These are phyloP conservation scores for Asarcornis scutulata DNA, from an alignment of 2,113 vertebrate genomes.

Conservation along the genomic window DNA sequence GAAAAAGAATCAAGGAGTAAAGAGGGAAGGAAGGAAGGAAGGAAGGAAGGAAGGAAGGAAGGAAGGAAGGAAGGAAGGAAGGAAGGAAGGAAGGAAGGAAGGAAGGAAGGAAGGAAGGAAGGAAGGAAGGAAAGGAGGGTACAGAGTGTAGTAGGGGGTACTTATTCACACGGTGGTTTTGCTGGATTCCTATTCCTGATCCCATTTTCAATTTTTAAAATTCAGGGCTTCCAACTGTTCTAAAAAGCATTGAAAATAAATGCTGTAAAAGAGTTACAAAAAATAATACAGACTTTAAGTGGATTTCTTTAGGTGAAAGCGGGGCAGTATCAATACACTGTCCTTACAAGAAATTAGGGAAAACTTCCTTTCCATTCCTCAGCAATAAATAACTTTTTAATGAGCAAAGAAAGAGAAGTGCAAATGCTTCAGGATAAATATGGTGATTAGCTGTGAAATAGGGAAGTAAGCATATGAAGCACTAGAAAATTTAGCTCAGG, in stretches of 20 bases:
- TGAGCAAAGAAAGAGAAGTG: background rate
- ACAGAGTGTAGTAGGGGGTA: background rate
- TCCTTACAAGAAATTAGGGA: background rate
- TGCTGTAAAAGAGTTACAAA: background rate
- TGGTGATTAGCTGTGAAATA: background rate
- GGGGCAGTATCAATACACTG: background rate
- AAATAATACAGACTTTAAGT: background rate
- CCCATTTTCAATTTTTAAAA: background rate
- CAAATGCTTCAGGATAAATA: background rate
- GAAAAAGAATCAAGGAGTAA: background rate
- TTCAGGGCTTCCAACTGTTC: background rate
- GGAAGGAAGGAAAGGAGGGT: rapidly evolving
- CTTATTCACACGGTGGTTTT: background rate
- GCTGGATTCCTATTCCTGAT: background rate
- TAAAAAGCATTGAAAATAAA: background rate
- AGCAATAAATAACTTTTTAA: background rate
- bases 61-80: background rate
- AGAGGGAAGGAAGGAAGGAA: background rate
- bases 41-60: background rate
- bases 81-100: background rate
- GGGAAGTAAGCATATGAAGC: background rate
- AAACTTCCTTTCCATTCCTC: background rate
- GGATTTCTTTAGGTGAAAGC: background rate
- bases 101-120: background rate
- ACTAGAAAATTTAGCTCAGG: background rate